Conservation (phyloP, 2,797 vertebrate species). For the Clarias pachynema region DNA sequence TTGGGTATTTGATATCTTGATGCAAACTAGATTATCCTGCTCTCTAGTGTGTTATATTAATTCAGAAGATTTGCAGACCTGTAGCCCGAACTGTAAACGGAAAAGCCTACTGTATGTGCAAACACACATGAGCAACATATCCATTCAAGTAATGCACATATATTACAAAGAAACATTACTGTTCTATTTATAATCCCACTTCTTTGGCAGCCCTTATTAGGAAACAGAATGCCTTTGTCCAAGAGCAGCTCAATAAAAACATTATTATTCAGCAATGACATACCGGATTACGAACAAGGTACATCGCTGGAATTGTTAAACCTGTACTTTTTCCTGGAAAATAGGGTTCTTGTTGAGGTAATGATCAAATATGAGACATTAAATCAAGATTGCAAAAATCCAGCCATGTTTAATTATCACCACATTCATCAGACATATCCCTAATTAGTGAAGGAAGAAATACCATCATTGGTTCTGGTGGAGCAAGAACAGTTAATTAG, state of each 20-base stretch:
- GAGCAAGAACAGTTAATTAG: not conserved
- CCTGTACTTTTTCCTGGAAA: not conserved
- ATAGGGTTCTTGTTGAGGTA: not conserved
- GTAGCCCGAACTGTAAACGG: conserved; percentile 32
- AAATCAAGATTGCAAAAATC: not conserved
- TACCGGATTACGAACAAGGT: not conserved
- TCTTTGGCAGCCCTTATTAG: conserved; percentile 68
- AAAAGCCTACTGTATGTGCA: conserved; percentile 58
- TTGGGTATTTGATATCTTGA: conserved; percentile 40
- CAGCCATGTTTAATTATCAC: not conserved
- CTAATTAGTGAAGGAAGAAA: not conserved
- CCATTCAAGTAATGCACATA: conserved; percentile 70
- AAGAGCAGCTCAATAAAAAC: conserved; percentile 24
- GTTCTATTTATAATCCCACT: conserved; percentile 69
- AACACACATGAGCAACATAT: conserved; percentile 60
- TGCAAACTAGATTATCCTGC: conserved; percentile 27
- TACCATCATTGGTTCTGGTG: conserved; percentile 12
- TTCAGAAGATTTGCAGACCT: conserved; percentile 8
- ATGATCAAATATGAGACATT: not conserved
- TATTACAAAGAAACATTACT: conserved; percentile 64
- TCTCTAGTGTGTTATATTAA: conserved; percentile 19
- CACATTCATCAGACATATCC: conserved; percentile 15
- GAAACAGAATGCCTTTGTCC: conserved; percentile 53
- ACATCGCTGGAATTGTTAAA: not conserved
- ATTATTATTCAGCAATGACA: conserved; percentile 1